Conservation (phyloP, 2,797 vertebrate species). For the Adrianichthys oophorus region DNA sequence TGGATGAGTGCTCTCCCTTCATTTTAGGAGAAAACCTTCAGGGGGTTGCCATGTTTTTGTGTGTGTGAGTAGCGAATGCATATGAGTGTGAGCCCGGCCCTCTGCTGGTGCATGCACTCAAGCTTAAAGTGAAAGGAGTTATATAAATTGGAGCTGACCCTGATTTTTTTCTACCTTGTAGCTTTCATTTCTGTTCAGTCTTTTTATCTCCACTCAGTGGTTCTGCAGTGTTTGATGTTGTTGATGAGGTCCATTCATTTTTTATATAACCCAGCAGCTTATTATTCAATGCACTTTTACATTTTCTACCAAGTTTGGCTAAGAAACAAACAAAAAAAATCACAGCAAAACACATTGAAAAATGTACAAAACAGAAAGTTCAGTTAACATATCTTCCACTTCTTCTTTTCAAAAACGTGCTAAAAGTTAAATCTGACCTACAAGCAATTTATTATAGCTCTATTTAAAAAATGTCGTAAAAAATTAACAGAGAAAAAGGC, state of each 20-base stretch:
- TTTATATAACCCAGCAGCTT: conserved; percentile 25
- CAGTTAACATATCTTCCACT: too few relatives aligned
- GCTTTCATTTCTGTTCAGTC: conserved; percentile 30
- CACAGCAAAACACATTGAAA: conserved; percentile 15
- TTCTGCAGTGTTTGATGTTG: conserved; percentile 35
- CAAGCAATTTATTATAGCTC: too few relatives aligned
- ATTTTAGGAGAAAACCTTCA: conserved; percentile 44
- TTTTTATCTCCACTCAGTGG: conserved; percentile 41
- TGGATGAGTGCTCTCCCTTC: conserved; percentile 36
- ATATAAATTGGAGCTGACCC: conserved; percentile 66
- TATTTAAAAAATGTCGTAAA: too few relatives aligned
- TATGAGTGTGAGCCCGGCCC: conserved; percentile 48
- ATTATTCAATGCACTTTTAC: conserved; percentile 11
- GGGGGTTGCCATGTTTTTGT: conserved; percentile 30
- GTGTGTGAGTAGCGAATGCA: conserved; percentile 31
- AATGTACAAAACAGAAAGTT: too few relatives aligned
- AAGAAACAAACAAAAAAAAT: conserved; percentile 1
- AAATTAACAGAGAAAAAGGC: too few relatives aligned
- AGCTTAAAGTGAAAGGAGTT: conserved; percentile 44
- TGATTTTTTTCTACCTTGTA: conserved; percentile 29
- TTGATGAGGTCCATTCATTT: conserved; percentile 28
- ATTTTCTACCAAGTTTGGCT: conserved; percentile 3
- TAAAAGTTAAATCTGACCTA: too few relatives aligned
- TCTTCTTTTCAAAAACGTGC: too few relatives aligned
- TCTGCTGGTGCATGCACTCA: conserved; percentile 57